Conservation (phyloP, 2,113 vertebrate species). For the Varanus komodoensis region DNA sequence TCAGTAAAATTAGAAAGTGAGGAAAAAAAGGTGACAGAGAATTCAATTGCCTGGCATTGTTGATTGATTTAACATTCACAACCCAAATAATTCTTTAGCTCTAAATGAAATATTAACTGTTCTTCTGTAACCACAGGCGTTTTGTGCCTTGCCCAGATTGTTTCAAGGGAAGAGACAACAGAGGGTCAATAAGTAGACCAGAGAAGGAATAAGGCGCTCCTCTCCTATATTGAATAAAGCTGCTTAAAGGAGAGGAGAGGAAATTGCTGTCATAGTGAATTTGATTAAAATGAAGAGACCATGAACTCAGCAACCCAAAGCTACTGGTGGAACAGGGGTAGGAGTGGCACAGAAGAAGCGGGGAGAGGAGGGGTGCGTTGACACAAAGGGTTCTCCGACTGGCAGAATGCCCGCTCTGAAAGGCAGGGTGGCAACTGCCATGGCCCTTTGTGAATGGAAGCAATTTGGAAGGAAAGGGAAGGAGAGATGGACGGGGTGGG, state of each 20-base stretch:
- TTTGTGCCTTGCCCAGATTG: neutral
- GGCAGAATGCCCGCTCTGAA: neutral
- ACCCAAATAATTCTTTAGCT: constrained; percentile 39
- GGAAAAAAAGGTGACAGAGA: neutral
- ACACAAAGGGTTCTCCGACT: neutral
- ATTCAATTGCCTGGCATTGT: neutral
- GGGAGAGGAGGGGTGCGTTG: neutral
- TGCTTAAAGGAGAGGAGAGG: constrained; percentile 23
- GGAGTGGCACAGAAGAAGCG: neutral
- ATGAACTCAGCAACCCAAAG: neutral
- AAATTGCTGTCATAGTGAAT: neutral
- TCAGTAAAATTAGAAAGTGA: neutral
- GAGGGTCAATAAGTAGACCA: neutral
- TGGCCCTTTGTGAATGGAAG: neutral
- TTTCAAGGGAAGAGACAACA: constrained; percentile 34
- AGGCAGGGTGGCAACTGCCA: neutral
- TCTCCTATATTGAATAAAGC: neutral
- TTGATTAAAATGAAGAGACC: neutral
- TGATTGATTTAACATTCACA: constrained; percentile 47
- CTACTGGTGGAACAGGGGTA: neutral
- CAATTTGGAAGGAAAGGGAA: neutral
- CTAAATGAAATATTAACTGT: constrained; percentile 45
- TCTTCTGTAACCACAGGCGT: constrained; percentile 13
- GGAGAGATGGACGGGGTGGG: neutral
- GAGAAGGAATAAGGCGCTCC: neutral